These are phyloP conservation scores for Sinocyclocheilus anshuiensis DNA, from an alignment of 2,113 vertebrate genomes.

Conservation along the genomic window DNA sequence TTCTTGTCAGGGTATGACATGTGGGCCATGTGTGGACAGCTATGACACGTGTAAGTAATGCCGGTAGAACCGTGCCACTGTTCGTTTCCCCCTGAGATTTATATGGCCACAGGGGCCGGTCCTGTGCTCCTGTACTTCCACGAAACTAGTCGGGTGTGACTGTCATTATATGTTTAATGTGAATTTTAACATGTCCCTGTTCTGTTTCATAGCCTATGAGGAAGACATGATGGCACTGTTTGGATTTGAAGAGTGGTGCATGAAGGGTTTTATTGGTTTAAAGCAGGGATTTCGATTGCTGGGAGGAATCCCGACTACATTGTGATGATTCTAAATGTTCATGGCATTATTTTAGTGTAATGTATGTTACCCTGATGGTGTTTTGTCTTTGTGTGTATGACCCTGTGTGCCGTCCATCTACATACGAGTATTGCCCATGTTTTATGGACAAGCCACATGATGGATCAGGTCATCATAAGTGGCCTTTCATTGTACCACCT, in stretches of 20 bases:
- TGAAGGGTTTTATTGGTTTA: constrained; percentile 29
- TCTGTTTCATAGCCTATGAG: constrained; percentile 40
- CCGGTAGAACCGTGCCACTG: constrained; percentile 35
- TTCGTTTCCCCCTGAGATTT: constrained; percentile 51
- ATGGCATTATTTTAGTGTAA: not conserved
- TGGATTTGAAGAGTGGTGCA: constrained; percentile 44
- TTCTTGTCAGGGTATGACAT: constrained; percentile 42
- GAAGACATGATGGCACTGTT: constrained; percentile 47
- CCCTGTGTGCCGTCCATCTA: not conserved
- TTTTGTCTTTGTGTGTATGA: not conserved
- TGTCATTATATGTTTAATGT: constrained; percentile 59
- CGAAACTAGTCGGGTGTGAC: constrained; percentile 58
- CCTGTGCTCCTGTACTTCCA: constrained; percentile 52
- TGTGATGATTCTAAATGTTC: constrained; percentile 23
- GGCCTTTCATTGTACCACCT: not conserved
- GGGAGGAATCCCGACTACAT: constrained; percentile 36
- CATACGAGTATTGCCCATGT: not conserved
- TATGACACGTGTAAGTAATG: constrained; percentile 51
- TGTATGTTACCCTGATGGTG: not conserved
- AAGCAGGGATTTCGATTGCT: constrained; percentile 46
- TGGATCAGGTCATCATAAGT: not conserved
- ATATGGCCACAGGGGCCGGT: constrained; percentile 44
- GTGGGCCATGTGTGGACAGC: constrained; percentile 44
- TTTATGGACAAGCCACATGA: not conserved
- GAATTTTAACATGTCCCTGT: constrained; percentile 43